Percentiles rank a stretch among this genome's conserved stretches.
phyloP scores from a whole-genome alignment of 2,113 vertebrate species.

The Plecotus auritus region DNA sequence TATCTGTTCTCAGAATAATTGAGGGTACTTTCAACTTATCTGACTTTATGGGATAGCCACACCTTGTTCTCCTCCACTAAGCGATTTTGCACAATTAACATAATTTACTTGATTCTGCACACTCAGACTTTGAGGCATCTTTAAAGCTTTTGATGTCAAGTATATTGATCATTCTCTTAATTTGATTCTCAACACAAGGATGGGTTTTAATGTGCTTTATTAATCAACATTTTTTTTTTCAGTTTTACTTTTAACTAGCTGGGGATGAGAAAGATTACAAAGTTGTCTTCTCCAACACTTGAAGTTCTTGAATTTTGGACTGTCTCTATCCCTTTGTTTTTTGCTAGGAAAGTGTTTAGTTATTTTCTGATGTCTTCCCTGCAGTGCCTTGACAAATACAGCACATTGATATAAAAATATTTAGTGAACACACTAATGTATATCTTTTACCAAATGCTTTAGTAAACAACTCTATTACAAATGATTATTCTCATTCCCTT shows the following conservation, averaged over 20 bases:
- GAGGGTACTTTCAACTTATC: not conserved
- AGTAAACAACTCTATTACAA: not conserved
- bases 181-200: not conserved
- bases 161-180: not conserved
- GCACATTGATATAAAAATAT: not conserved
- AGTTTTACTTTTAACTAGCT: constrained; percentile 2
- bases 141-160: not conserved
- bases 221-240: not conserved
- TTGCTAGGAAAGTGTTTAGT: not conserved
- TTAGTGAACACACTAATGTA: not conserved
- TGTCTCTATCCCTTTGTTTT: not conserved
- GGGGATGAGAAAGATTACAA: not conserved
- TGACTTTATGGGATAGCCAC: not conserved
- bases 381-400: not conserved
- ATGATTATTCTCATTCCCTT: not conserved
- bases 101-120: not conserved
- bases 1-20: not conserved
- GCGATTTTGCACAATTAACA: not conserved
- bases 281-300: not conserved
- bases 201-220: not conserved
- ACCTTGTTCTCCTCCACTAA: not conserved
- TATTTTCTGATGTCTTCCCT: not conserved
- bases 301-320: not conserved
- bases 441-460: not conserved
- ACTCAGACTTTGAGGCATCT: not conserved